Percentiles rank a stretch among this genome's conserved stretches.
Evolutionary conservation across 2,888 invertebrate species (phyloP).

Genomic region (Orchesellides sinensis): DNA sequence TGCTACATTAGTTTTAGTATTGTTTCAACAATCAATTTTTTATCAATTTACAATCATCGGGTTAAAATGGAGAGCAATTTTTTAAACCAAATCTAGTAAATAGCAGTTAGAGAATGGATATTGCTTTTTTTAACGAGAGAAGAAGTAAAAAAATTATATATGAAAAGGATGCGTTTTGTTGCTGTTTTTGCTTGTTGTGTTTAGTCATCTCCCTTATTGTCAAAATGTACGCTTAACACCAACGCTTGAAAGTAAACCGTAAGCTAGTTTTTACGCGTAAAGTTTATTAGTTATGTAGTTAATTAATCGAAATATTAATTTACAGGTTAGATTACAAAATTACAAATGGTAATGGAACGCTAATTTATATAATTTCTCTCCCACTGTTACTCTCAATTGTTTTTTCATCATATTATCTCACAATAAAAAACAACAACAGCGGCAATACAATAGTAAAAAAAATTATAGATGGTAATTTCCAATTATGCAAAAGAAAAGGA

Average conservation of each 20-base stretch:
- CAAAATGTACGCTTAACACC: constrained; percentile 61
- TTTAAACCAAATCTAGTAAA: neutral
- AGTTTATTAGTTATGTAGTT: neutral
- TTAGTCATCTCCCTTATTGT: constrained; percentile 59
- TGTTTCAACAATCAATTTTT: neutral
- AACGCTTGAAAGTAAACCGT: constrained; percentile 46
- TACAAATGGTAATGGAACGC: too few species aligned
- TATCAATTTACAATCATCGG: neutral
- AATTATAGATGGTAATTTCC: too few species aligned
- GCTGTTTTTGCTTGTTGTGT: too few species aligned
- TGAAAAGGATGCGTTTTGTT: neutral
- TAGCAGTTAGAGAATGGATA: neutral
- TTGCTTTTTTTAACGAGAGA: neutral
- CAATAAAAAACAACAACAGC: neutral
- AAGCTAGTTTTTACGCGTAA: neutral
- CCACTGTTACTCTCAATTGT: too few species aligned
- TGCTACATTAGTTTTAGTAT: neutral
- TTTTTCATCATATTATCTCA: neutral
- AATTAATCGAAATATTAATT: neutral
- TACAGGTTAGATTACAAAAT: too few species aligned
- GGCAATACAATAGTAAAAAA: neutral
- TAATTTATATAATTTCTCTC: too few species aligned
- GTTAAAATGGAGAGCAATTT: constrained; percentile 2
- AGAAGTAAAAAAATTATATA: neutral
- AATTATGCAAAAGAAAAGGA: too few species aligned